Percentiles rank a stretch among this genome's conserved stretches.
phyloP scores from a whole-genome alignment of 2,888 invertebrate genomes.

The Choristoneura rosaceana region DNA sequence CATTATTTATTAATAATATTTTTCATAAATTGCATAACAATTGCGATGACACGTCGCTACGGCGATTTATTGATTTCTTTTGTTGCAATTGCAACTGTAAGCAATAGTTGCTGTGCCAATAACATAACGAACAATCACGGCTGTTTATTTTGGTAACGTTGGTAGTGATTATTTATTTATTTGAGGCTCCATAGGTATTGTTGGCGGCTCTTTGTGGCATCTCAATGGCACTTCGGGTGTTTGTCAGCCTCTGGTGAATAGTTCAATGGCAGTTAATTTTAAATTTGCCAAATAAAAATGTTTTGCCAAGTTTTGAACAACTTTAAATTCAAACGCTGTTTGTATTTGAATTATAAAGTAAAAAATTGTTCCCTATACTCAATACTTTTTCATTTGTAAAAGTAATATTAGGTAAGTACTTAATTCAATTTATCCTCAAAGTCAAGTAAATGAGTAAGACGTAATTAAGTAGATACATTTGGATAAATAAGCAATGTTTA shows the following conservation, averaged over 20 bases:
- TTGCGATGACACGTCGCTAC: slow-evolving; percentile 75
- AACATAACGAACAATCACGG: slow-evolving; percentile 65
- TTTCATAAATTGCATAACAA: slow-evolving; percentile 80
- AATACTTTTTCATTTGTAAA: too few species aligned
- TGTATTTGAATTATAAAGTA: background rate
- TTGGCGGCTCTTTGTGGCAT: slow-evolving; percentile 55
- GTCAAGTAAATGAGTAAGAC: too few species aligned
- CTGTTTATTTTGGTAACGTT: slow-evolving; percentile 69
- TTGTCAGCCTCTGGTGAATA: slow-evolving; percentile 18
- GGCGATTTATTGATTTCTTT: slow-evolving; percentile 79
- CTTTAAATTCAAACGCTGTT: too few species aligned
- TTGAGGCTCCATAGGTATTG: slow-evolving; percentile 56
- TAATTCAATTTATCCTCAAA: too few species aligned
- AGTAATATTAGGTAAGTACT: too few species aligned
- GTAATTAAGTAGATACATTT: too few species aligned
- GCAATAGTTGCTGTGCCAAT: slow-evolving; percentile 57
- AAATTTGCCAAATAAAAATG: slow-evolving; percentile 22
- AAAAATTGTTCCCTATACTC: too few species aligned
- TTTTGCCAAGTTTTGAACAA: background rate
- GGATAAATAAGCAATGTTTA: too few species aligned
- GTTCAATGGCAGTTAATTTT: slow-evolving; percentile 38
- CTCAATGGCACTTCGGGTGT: slow-evolving; percentile 33
- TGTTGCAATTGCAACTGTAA: slow-evolving; percentile 71
- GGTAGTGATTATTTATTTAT: slow-evolving; percentile 65
- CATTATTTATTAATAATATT: slow-evolving; percentile 52